These are phyloP conservation scores for Melieria omissa DNA, from an alignment of 2,888 invertebrate genomes.

Conservation along the genomic window DNA sequence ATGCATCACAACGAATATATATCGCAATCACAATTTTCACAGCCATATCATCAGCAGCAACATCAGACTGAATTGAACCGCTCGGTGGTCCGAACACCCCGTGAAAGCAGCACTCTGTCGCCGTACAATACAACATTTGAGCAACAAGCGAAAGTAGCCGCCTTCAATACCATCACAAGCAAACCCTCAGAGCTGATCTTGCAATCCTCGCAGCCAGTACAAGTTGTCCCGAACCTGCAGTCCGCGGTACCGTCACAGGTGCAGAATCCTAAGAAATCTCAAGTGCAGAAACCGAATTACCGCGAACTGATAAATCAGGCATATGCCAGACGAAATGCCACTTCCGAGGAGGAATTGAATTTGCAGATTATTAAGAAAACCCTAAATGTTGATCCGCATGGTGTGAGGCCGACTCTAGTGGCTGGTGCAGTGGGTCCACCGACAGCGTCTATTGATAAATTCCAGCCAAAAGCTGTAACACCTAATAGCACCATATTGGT, in stretches of 20 bases:
- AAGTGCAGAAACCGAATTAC: conserved; percentile 59
- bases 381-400: conserved; percentile 56
- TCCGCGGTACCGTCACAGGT: conserved; percentile 29
- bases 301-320: conserved; percentile 62
- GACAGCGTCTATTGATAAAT: conserved; percentile 24
- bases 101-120: conserved; percentile 11
- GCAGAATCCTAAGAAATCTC: conserved; percentile 46
- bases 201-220: conserved; percentile 29
- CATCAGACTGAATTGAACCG: conserved; percentile 26
- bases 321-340: conserved; percentile 58
- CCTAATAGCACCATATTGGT: conserved; percentile 9
- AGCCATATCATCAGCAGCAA: conserved; percentile 17
- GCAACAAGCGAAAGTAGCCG: not conserved
- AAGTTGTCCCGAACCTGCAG: conserved; percentile 27
- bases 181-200: not conserved
- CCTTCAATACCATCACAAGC: not conserved
- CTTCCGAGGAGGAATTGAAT: conserved; percentile 63
- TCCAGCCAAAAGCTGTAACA: not conserved
- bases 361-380: conserved; percentile 65
- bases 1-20: conserved; percentile 43
- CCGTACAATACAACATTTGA: not conserved
- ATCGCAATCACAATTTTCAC: conserved; percentile 23
- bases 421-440: conserved; percentile 29
- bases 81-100: conserved; percentile 6
- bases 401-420: conserved; percentile 22